phyloP scores from a whole-genome alignment of 2,888 invertebrate species.

The Drosophila robusta region DNA sequence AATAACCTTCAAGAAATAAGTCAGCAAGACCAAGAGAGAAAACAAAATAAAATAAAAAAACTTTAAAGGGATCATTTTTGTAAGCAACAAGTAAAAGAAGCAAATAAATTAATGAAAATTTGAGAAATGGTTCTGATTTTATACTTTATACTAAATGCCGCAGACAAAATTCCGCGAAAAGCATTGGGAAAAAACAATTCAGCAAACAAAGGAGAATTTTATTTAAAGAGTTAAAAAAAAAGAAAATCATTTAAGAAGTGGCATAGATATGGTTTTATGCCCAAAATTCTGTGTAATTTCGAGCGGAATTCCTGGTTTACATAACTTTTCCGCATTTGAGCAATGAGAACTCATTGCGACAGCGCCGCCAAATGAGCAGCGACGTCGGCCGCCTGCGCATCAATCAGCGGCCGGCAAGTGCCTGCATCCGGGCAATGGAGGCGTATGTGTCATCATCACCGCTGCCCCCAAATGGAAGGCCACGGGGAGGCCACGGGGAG shows the following conservation, averaged over 20 bases:
- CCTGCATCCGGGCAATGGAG: conserved; percentile 56
- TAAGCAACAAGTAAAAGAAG: no score
- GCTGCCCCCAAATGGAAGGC: no score
- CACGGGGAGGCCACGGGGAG: neutral
- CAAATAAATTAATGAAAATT: no score
- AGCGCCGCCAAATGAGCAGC: conserved; percentile 14
- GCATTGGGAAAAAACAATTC: no score
- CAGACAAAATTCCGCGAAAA: no score
- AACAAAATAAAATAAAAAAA: neutral
- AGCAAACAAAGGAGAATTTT: neutral
- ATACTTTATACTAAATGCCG: no score
- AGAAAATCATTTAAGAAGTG: neutral
- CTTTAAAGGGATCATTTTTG: neutral
- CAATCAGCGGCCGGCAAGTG: conserved; percentile 63
- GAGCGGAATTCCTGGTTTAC: conserved; percentile 60
- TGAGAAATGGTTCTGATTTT: neutral
- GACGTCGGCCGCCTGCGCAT: conserved; percentile 42
- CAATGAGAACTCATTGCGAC: conserved; percentile 14
- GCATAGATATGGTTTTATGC: neutral
- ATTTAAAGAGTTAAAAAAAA: neutral
- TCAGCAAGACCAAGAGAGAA: no score
- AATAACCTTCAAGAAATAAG: no score
- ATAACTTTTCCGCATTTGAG: conserved; percentile 34
- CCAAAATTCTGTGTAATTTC: conserved; percentile 16
- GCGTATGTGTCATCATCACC: conserved; percentile 54